Conservation (phyloP, 2,113 vertebrate species). For the Parotia lawesii region DNA sequence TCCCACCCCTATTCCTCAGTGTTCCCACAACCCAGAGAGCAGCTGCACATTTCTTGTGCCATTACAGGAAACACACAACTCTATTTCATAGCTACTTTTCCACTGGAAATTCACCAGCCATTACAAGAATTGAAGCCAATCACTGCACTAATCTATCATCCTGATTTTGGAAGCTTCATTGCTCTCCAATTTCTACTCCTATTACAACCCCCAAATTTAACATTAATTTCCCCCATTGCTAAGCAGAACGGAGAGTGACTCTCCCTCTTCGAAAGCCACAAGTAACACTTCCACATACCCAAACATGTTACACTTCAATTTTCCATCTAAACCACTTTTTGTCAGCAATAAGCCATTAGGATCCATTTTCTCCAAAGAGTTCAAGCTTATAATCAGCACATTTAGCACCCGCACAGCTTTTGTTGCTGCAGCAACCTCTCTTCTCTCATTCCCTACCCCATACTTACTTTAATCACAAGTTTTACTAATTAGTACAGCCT, state of each 20-base stretch:
- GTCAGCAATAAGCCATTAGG: background rate
- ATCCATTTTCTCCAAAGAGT: background rate
- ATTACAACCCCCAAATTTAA: background rate
- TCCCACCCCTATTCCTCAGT: background rate
- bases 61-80: background rate
- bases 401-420: constrained; percentile 2
- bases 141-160: background rate
- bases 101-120: background rate
- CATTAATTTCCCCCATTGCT: background rate
- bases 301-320: background rate
- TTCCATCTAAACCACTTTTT: background rate
- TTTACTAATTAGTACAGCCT: background rate
- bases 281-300: background rate
- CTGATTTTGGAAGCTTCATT: background rate
- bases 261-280: background rate
- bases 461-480: background rate
- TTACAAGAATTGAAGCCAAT: background rate
- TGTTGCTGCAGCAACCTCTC: constrained; percentile 15
- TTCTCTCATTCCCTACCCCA: background rate
- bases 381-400: background rate
- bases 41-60: background rate
- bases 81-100: background rate
- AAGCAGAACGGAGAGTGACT: background rate
- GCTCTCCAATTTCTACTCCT: background rate
- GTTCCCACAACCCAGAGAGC: background rate